Percentiles rank a stretch among this genome's conserved stretches.
Evolutionary conservation across 2,113 vertebrate genomes (phyloP).

Genomic region (Myotis yumanensis): DNA sequence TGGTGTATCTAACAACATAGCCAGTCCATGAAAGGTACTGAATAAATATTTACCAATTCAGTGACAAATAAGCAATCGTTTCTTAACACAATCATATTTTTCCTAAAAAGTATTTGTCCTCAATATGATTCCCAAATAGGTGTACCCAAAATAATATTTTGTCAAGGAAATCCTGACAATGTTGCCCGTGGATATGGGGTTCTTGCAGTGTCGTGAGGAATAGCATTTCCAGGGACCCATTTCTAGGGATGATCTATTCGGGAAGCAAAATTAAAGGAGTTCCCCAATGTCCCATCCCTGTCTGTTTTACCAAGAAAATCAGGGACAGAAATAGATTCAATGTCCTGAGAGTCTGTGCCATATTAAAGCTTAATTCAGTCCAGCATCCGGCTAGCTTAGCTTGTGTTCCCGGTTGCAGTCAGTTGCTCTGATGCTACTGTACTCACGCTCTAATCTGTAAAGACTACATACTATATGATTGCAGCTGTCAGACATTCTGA

Average conservation of each 20-base stretch:
- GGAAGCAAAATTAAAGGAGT: not conserved
- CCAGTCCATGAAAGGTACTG: not conserved
- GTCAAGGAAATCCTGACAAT: not conserved
- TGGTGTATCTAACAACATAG: not conserved
- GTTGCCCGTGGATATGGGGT: not conserved
- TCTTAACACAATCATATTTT: not conserved
- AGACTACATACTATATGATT: too few relatives aligned
- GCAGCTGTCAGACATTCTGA: too few relatives aligned
- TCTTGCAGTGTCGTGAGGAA: not conserved
- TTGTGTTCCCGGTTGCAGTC: not conserved
- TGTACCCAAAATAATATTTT: not conserved
- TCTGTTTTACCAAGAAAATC: not conserved
- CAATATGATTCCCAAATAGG: not conserved
- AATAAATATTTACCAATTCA: not conserved
- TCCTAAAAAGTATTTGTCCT: not conserved
- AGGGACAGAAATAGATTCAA: not conserved
- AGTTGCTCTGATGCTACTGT: not conserved
- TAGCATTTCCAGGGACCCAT: not conserved
- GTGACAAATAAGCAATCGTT: not conserved
- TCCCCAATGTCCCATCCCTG: not conserved
- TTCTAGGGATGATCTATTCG: not conserved
- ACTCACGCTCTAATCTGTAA: not conserved
- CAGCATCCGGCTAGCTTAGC: not conserved
- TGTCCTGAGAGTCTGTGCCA: not conserved
- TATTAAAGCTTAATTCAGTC: not conserved